phyloP scores from a whole-genome alignment of 2,888 invertebrate genomes.

The Drosophila rubida region DNA sequence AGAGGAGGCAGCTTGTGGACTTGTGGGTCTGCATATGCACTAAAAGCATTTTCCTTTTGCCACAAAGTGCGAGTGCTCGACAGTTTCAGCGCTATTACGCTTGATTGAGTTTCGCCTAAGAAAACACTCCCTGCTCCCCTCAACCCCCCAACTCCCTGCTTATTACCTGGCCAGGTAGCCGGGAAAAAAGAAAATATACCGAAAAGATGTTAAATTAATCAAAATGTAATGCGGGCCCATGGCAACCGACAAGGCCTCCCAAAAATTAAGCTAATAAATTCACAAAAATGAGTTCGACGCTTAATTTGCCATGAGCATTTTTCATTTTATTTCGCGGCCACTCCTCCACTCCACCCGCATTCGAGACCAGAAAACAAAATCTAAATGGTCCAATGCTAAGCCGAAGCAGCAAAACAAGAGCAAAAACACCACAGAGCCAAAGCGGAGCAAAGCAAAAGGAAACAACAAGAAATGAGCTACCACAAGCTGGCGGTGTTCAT shows the following conservation, averaged over 20 bases:
- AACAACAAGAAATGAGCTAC: conserved; percentile 47
- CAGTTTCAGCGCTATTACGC: conserved; percentile 64
- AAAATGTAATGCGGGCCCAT: conserved; percentile 63
- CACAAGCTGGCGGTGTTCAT: conserved; percentile 19
- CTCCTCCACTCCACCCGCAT: conserved; percentile 12
- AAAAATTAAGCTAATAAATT: conserved; percentile 77
- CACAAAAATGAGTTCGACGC: conserved; percentile 77
- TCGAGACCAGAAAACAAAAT: conserved; percentile 1
- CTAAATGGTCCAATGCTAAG: conserved; percentile 31
- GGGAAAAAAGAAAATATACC: conserved; percentile 1
- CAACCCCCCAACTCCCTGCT: conserved; percentile 21
- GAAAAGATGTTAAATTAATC: conserved; percentile 69
- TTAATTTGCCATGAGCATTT: conserved; percentile 79
- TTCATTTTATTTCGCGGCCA: conserved; percentile 69
- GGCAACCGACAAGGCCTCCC: conserved; percentile 32
- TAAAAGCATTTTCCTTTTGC: conserved; percentile 48
- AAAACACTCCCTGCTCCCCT: conserved; percentile 11
- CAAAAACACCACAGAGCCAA: no score
- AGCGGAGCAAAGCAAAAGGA: conserved; percentile 35
- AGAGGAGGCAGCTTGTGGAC: not conserved
- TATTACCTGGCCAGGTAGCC: conserved; percentile 41
- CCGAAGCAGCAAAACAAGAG: conserved; percentile 23
- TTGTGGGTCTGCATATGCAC: conserved; percentile 32
- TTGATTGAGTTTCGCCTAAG: conserved; percentile 64
- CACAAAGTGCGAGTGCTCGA: conserved; percentile 41